phyloP scores from a whole-genome alignment of 1,140 invertebrate species.

The Drosophila dunni region DNA sequence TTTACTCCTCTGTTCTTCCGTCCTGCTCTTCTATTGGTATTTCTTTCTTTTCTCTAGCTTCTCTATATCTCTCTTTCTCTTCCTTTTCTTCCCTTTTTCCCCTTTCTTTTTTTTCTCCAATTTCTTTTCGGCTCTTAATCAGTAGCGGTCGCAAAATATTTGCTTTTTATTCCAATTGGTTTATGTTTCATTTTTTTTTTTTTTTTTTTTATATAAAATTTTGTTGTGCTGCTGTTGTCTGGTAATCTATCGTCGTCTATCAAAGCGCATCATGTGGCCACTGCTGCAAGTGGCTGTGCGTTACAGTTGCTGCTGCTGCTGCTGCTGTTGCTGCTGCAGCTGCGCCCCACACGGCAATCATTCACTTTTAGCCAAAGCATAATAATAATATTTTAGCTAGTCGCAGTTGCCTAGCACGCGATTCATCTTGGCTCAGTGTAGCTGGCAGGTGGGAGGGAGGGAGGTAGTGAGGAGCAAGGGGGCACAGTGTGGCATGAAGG shows the following conservation, averaged over 20 bases:
- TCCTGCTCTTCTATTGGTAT: no score
- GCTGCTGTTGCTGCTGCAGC: constrained; percentile 53
- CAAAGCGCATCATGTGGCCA: constrained; percentile 76
- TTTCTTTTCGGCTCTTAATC: no score
- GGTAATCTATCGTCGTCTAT: constrained; percentile 81
- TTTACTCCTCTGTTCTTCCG: no score
- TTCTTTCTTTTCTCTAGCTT: no score
- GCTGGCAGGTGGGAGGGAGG: neutral
- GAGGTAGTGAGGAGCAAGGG: no score
- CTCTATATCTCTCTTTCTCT: no score
- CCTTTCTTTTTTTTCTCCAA: no score
- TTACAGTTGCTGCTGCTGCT: constrained; percentile 60
- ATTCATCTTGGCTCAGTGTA: constrained; percentile 66
- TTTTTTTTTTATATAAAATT: no score
- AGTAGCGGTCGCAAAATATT: no score
- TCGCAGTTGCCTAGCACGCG: constrained; percentile 78
- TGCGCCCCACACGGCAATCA: constrained; percentile 70
- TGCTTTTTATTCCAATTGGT: no score
- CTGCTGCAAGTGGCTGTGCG: constrained; percentile 57
- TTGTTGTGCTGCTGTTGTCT: neutral
- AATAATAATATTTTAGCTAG: constrained; percentile 83
- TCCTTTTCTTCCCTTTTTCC: no score
- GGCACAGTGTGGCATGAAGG: constrained; percentile 5
- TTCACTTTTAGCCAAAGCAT: constrained; percentile 81
- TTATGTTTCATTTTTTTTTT: no score